Base-by-base conservation (phyloP, 92 coral and sea anemone species). In the Porites rus region DNA sequence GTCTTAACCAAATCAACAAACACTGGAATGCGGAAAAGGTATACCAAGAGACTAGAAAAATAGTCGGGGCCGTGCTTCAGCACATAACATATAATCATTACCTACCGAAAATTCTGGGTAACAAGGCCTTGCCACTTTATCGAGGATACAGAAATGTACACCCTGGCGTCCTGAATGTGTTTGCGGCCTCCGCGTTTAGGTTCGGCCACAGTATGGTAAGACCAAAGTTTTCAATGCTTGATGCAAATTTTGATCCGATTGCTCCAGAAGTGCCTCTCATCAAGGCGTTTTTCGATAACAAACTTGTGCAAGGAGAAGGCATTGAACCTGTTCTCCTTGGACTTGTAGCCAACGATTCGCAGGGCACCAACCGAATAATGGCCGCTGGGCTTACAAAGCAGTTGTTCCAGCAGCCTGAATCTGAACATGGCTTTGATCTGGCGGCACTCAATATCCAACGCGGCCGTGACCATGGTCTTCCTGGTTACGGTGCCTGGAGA, bases 401-500 rank as follows among this genome's bases (percentile, higher is more conserved):
- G 74, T 80, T 97, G 77, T 97, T 97, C 78, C 99, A 97, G 64
- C 99, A 97, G 69, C 99, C 99, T 4, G 98, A 93, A 62, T 95
- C 99, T 43, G 93, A 92, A 12, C 98, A 97, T 69, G 99, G 99
- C 8, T 97, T 97, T 74, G 99, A 97, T 77, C 76, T 97, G 46
- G 98, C 97, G 38, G 98, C 99, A 72, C 90, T 97, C 77, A 97
- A 97, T 82, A 95, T 97, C 46, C 99, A 97, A 65, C 94, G 99
- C 69, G 98, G 99, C 50, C 96, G 99, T 58, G 99, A 97, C 58
- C 99, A 97, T 72, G 99, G 99, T 6, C 85, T 97, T 1, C 98
- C 97, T 3, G 99, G 99, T 17, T 97, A 97, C 87, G 99, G 99
- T 8, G 96, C 90, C 70, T 97, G 99, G 99, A 93, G 99, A 86